Base-by-base conservation (phyloP, 2,113 vertebrate species). In the Peromyscus californicus region DNA sequence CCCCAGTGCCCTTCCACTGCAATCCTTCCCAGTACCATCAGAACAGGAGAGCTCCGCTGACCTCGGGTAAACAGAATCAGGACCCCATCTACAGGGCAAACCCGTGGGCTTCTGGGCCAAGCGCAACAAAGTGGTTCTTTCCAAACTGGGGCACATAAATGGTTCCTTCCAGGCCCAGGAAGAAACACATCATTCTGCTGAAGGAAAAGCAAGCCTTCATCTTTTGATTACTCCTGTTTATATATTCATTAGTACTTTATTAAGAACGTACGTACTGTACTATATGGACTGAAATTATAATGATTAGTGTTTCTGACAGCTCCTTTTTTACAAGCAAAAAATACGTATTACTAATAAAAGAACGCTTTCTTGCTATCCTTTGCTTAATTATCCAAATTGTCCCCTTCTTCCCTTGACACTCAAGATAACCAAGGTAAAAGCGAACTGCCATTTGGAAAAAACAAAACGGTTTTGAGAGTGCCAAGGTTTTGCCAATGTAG, bases 11-110 rank as follows among this genome's bases (percentile, higher is more conserved):
- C 90, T 96, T 94, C 94, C 93, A 97, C 95, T 97, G 98, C 15
- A 97, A 86, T 84, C 94, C 1, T 98, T 98, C 98, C 59, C 97
- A 98, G 98, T 86, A 97, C 97, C 97, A 94, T 97, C 36, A 97
- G 95, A 97, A 97, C 94, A 92, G 96, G 97, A 79, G 90, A 94
- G 96, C 93, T 96, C 97, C 51, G 93, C 95, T 96, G 97, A 96
- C 93, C 96, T 96, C 90, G 97, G 98, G 93, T 91, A 97, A 98
- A 97, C 11, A 93, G 97, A 98, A 98, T 90, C 97, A 98, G 94
- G 92, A 91, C 95, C 75, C 97, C 95, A 86, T 90, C 95, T 98
- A 80, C 96, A 95, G 96, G 61, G 95, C 90, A 97, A 97, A 98
- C 94, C 86, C 75, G 94, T 54, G 90, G 95, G 95, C 45, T 61